Conservation (phyloP, 2,888 invertebrate species). For the Thecocarcelia acutangulata region DNA sequence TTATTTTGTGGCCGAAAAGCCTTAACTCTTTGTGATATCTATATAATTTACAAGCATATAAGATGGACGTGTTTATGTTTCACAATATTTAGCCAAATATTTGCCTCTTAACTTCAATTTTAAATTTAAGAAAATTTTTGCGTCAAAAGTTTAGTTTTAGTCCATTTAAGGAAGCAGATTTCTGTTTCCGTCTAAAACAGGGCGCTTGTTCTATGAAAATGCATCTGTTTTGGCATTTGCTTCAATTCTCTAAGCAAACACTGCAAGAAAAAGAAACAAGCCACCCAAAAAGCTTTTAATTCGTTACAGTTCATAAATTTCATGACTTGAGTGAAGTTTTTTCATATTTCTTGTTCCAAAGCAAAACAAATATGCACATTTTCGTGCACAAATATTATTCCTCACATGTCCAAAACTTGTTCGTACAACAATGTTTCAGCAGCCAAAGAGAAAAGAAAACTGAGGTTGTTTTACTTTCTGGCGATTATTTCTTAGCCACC, state of each 20-base stretch:
- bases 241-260: conserved; percentile 3
- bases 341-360: not conserved
- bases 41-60: too few relatives aligned
- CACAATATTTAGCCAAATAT: too few relatives aligned
- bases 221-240: not conserved
- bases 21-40: too few relatives aligned
- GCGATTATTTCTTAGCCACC: conserved; percentile 28
- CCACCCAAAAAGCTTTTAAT: conserved; percentile 45
- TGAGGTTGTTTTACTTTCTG: conserved; percentile 36
- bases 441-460: not conserved
- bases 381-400: not conserved
- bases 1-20: too few relatives aligned
- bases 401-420: conserved; percentile 1
- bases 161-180: too few relatives aligned
- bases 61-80: too few relatives aligned
- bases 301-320: conserved; percentile 61
- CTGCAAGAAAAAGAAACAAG: conserved; percentile 17
- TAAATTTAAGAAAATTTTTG: too few relatives aligned
- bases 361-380: not conserved
- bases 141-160: too few relatives aligned
- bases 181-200: too few relatives aligned
- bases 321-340: conserved; percentile 43
- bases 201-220: not conserved
- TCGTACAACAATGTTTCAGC: not conserved
- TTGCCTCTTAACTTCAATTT: too few relatives aligned